Percentiles rank a stretch among this genome's conserved stretches.
Conservation (phyloP, 2,888 invertebrate genomes). For the Drosophila falleni region DNA sequence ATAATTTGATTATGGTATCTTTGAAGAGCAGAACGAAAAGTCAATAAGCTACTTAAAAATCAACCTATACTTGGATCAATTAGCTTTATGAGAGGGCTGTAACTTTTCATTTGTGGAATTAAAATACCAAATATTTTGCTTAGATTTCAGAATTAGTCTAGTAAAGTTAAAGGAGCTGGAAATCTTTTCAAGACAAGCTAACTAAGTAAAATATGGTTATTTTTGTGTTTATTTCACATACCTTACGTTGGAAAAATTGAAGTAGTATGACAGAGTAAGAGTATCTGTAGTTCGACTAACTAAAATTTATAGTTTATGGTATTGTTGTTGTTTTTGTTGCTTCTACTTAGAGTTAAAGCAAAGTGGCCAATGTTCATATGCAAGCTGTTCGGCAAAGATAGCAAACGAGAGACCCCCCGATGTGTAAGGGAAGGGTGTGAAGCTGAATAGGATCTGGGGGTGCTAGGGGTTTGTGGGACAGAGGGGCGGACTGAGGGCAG, state of each 20-base stretch:
- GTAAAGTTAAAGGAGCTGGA: not conserved
- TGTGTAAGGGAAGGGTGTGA: constrained; percentile 1
- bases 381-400: constrained; percentile 67
- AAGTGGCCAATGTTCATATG: constrained; percentile 40
- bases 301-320: not conserved
- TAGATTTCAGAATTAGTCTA: not conserved
- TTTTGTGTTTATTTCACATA: not conserved
- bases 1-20: not conserved
- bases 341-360: constrained; percentile 31
- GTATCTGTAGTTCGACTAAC: constrained; percentile 21
- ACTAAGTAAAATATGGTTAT: not conserved
- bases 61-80: not conserved
- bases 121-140: not conserved
- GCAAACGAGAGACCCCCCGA: constrained; percentile 31
- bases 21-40: not conserved
- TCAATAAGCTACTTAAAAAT: not conserved
- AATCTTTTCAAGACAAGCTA: not conserved
- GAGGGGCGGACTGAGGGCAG: not conserved
- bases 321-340: constrained; percentile 29
- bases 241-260: not conserved
- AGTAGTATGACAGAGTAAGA: not conserved
- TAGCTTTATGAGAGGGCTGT: not conserved
- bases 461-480: not conserved
- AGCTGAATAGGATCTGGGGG: not conserved
- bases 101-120: not conserved